These are phyloP conservation scores for Lycophotia porphyrea DNA, from an alignment of 2,888 invertebrate species.

Conservation along the genomic window DNA sequence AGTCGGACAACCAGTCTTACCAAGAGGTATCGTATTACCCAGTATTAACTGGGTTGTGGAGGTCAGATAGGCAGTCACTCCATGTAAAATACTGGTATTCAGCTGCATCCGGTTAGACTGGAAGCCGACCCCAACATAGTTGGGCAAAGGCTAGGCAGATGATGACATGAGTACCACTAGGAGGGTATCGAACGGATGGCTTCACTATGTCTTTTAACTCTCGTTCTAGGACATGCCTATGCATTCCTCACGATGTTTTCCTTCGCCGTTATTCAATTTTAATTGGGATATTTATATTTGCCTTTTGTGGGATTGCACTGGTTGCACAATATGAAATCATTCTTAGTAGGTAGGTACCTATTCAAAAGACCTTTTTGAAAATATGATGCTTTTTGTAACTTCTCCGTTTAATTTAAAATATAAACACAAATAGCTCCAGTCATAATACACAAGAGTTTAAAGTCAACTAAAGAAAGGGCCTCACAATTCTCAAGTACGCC, in stretches of 20 bases:
- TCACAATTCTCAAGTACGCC: slow-evolving; percentile 7
- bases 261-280: not conserved
- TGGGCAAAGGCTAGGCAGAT: no score
- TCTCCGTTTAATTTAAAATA: not conserved
- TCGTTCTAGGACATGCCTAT: not conserved
- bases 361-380: not conserved
- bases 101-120: no score
- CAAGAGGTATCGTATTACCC: no score
- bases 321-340: not conserved
- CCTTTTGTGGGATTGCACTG: not conserved
- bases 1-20: no score
- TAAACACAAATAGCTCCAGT: slow-evolving; percentile 5
- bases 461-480: slow-evolving; percentile 12
- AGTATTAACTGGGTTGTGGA: no score
- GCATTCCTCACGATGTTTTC: not conserved
- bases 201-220: not conserved
- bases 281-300: not conserved
- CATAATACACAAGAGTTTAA: slow-evolving; percentile 16
- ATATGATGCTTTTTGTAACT: not conserved
- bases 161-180: no score
- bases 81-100: no score
- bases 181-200: not conserved
- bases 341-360: no score
- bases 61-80: no score
- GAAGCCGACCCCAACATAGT: no score